These are phyloP conservation scores for Malthinus seriepunctatus DNA, from an alignment of 2,888 invertebrate species.

Conservation along the genomic window DNA sequence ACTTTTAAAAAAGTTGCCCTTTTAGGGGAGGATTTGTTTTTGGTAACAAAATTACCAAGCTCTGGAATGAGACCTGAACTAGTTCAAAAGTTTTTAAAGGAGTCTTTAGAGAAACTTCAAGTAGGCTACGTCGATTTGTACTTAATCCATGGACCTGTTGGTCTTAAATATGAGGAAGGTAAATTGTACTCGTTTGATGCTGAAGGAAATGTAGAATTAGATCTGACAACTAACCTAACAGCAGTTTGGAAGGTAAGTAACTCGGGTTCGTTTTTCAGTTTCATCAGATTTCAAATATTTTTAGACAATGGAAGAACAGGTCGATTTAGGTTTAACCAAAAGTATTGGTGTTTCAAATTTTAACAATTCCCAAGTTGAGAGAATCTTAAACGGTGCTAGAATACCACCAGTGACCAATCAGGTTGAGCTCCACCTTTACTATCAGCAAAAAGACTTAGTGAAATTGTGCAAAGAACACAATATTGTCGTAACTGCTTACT, in stretches of 20 bases:
- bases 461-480: slow-evolving; percentile 46
- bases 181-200: slow-evolving; percentile 63
- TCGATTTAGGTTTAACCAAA: slow-evolving; percentile 66
- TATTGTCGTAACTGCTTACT: slow-evolving; percentile 63
- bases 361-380: slow-evolving; percentile 68
- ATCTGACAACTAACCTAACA: slow-evolving; percentile 62
- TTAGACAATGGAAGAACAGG: slow-evolving; percentile 55
- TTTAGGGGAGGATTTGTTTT: slow-evolving; percentile 71
- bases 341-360: slow-evolving; percentile 84
- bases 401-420: slow-evolving; percentile 64
- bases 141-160: slow-evolving; percentile 74
- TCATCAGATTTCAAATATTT: not conserved
- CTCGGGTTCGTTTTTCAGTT: not conserved
- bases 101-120: slow-evolving; percentile 66
- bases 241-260: slow-evolving; percentile 68
- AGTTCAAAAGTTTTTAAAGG: slow-evolving; percentile 64
- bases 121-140: slow-evolving; percentile 78
- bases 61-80: slow-evolving; percentile 61
- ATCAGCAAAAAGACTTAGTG: slow-evolving; percentile 57
- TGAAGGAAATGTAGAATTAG: slow-evolving; percentile 63
- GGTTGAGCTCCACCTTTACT: slow-evolving; percentile 64
- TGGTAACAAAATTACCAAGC: slow-evolving; percentile 76
- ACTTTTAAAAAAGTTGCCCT: not conserved
- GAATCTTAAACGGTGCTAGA: slow-evolving; percentile 60
- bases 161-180: slow-evolving; percentile 62